Conservation (phyloP, 2,113 vertebrate species). For the Bujurquina vittata region DNA sequence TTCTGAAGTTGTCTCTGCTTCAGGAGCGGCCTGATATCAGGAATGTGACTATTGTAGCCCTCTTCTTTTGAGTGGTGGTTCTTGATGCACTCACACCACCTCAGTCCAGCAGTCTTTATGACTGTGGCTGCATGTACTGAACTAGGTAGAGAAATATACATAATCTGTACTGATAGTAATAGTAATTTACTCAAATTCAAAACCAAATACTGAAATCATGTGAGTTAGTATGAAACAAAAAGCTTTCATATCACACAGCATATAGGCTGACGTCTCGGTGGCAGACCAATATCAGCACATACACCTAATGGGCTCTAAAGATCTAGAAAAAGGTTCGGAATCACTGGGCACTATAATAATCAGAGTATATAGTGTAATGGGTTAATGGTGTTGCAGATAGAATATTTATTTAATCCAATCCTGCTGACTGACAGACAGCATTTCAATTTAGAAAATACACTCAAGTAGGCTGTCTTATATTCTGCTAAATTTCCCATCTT, state of each 20-base stretch:
- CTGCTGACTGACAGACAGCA: neutral
- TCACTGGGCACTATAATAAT: neutral
- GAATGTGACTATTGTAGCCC: neutral
- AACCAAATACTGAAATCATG: neutral
- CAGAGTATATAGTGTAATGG: neutral
- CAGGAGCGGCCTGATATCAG: neutral
- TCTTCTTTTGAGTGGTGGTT: neutral
- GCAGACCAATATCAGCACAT: no score
- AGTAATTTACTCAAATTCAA: neutral
- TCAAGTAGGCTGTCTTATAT: conserved; percentile 18
- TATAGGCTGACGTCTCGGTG: no score
- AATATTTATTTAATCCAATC: conserved; percentile 11
- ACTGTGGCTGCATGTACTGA: neutral
- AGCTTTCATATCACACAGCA: no score
- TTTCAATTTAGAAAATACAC: conserved; percentile 3
- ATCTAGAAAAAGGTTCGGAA: neutral
- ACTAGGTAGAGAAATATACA: neutral
- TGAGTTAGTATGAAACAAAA: neutral
- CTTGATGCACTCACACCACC: neutral
- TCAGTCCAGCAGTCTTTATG: neutral
- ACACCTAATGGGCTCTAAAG: neutral
- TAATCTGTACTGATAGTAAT: neutral
- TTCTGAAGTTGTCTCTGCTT: conserved; percentile 4
- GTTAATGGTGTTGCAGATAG: neutral
- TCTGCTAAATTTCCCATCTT: conserved; percentile 28